A percentile compares a stretch with the other conserved stretches of the same genome.
Evolutionary conservation across 2,888 invertebrate genomes (phyloP).

Genomic region (Trissoscelio sp.): DNA sequence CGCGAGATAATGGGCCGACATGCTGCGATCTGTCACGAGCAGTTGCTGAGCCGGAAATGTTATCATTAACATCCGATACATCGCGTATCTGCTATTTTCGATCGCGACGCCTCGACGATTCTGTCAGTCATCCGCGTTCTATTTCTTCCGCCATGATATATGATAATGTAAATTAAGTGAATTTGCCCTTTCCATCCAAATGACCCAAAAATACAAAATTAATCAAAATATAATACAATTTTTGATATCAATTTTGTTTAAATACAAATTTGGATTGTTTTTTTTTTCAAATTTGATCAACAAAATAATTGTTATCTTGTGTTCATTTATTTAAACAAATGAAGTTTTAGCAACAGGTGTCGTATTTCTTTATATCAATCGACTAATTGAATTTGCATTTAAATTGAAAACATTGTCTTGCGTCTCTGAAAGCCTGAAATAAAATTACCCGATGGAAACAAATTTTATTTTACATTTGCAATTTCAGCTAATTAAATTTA

Average conservation of each 20-base stretch:
- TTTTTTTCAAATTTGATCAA: no score
- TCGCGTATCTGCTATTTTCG: constrained; percentile 22
- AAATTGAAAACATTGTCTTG: neutral
- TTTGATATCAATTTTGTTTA: no score
- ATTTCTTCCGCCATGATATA: constrained; percentile 3
- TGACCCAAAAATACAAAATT: neutral
- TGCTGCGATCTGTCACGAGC: constrained; percentile 29
- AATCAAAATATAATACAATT: no score
- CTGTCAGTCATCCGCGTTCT: constrained; percentile 13
- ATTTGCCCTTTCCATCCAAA: neutral
- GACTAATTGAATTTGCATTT: neutral
- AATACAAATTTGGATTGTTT: no score
- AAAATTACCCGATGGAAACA: no score
- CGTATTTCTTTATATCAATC: neutral
- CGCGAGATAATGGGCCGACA: constrained; percentile 19
- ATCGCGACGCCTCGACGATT: constrained; percentile 15
- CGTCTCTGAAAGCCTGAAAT: neutral
- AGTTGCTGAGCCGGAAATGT: constrained; percentile 20
- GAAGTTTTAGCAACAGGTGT: neutral
- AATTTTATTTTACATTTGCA: no score
- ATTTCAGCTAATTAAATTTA: no score
- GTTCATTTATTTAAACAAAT: no score
- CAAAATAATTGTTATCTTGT: no score
- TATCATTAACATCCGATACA: constrained; percentile 31
- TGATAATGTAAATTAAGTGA: constrained; percentile 9